Evolutionary conservation across 2,113 vertebrate genomes (phyloP).

Genomic region (Gobius niger): DNA sequence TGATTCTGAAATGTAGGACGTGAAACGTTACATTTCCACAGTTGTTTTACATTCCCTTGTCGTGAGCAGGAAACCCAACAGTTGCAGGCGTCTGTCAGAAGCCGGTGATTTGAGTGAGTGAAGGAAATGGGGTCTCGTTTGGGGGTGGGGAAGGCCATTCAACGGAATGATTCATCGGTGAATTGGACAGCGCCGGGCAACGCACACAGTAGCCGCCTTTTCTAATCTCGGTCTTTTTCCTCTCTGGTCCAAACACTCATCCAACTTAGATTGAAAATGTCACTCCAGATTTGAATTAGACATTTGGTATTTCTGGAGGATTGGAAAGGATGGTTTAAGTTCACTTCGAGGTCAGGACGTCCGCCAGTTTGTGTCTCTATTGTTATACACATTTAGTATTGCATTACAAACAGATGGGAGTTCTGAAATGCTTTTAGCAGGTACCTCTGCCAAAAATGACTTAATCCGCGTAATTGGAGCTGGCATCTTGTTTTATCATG

Average conservation of each 20-base stretch:
- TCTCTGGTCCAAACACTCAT: constrained; percentile 14
- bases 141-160: constrained; percentile 49
- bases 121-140: constrained; percentile 34
- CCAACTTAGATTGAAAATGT: constrained; percentile 13
- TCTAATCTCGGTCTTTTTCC: constrained; percentile 56
- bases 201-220: constrained; percentile 47
- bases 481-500: constrained; percentile 2
- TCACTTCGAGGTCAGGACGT: background rate
- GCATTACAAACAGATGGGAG: background rate
- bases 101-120: constrained; percentile 1
- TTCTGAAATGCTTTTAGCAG: constrained; percentile 1
- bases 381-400: constrained; percentile 4
- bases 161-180: constrained; percentile 45
- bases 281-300: constrained; percentile 16
- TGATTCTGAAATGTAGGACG: background rate
- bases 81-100: background rate
- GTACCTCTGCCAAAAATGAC: background rate
- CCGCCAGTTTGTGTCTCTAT: background rate
- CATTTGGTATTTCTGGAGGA: background rate
- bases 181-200: constrained; percentile 21
- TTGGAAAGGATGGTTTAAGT: background rate
- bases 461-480: background rate
- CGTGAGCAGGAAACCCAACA: background rate
- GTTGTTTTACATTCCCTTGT: background rate
- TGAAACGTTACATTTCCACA: background rate